These are phyloP conservation scores for Phymanthus crucifer DNA, from an alignment of 92 coral and sea anemone species.

Conservation along the genomic window DNA sequence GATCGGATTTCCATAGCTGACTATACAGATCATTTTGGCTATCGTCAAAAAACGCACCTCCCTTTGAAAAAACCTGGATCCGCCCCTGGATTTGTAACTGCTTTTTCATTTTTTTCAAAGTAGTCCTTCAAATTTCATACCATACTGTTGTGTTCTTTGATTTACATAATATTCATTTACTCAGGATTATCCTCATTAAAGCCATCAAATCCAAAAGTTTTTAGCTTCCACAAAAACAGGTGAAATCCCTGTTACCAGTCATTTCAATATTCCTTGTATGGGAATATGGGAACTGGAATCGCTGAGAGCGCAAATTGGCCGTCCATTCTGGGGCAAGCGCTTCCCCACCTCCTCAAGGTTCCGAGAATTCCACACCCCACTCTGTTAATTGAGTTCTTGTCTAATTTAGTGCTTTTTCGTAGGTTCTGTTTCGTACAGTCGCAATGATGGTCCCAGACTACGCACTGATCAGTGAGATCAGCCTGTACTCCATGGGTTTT, in stretches of 20 bases:
- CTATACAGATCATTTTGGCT: too few species aligned
- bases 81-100: too few species aligned
- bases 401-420: background rate
- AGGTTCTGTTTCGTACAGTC: conserved; percentile 97
- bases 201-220: too few species aligned
- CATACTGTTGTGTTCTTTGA: too few species aligned
- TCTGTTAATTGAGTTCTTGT: background rate
- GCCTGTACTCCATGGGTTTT: conserved; percentile 96
- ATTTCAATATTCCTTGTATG: too few species aligned
- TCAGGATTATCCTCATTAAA: too few species aligned
- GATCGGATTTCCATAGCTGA: too few species aligned
- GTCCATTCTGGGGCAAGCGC: background rate
- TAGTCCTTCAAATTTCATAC: too few species aligned
- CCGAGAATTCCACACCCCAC: background rate
- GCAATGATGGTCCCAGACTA: conserved; percentile 99
- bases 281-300: background rate
- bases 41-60: too few species aligned
- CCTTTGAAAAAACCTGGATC: too few species aligned
- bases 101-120: too few species aligned
- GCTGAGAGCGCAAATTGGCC: background rate
- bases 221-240: background rate
- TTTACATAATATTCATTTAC: too few species aligned
- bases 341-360: background rate
- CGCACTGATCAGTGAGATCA: conserved; percentile 94
- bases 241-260: background rate